Evolutionary conservation across 2,888 invertebrate genomes (phyloP).

Genomic region (Caenorhabditis sinica): DNA sequence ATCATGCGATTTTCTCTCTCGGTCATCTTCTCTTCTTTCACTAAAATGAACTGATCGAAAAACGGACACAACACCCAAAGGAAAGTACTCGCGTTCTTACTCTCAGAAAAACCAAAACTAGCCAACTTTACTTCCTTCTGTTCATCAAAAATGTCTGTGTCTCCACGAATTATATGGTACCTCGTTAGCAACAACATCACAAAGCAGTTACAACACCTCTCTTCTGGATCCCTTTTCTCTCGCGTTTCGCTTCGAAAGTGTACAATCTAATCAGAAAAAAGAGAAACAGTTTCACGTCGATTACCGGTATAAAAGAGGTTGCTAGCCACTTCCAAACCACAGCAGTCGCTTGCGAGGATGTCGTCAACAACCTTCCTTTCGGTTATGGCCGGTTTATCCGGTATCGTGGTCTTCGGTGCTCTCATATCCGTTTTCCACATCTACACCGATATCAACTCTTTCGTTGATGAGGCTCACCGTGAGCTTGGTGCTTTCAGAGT

Average conservation of each 20-base stretch:
- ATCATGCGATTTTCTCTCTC: constrained; percentile 32
- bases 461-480: constrained; percentile 66
- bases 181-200: constrained; percentile 46
- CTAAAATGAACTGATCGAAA: constrained; percentile 32
- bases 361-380: constrained; percentile 65
- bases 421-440: constrained; percentile 61
- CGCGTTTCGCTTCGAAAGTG: constrained; percentile 36
- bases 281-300: constrained; percentile 49
- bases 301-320: constrained; percentile 56
- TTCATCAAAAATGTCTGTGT: constrained; percentile 49
- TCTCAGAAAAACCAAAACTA: constrained; percentile 12
- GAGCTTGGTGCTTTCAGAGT: constrained; percentile 71
- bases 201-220: constrained; percentile 53
- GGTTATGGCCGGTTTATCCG: constrained; percentile 62
- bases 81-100: constrained; percentile 29
- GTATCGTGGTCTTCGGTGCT: constrained; percentile 63
- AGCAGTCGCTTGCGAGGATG: constrained; percentile 58
- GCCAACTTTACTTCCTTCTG: constrained; percentile 42
- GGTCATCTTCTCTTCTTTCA: constrained; percentile 7
- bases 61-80: constrained; percentile 48
- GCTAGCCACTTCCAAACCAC: constrained; percentile 30
- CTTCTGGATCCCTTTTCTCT: constrained; percentile 51
- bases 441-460: constrained; percentile 69
- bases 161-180: background rate
- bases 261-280: constrained; percentile 59